A percentile compares a stretch with the other conserved stretches of the same genome.
phyloP scores from a whole-genome alignment of 2,888 invertebrate genomes.

The Globia sparganii region DNA sequence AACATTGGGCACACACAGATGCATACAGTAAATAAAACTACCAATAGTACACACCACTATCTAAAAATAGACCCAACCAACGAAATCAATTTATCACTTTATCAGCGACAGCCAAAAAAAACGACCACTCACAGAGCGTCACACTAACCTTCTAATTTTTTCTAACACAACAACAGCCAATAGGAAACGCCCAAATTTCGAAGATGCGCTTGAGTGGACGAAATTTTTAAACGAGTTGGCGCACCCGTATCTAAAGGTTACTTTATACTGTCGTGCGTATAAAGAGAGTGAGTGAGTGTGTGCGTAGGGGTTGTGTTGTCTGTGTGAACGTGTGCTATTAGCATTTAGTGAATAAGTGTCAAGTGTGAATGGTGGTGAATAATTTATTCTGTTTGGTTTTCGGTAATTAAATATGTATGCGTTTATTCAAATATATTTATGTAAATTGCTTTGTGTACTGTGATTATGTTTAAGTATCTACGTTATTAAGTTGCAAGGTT shows the following conservation, averaged over 20 bases:
- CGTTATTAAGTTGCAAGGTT: conserved; percentile 33
- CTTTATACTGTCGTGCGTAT: conserved; percentile 17
- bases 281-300: background rate
- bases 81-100: conserved; percentile 57
- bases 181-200: conserved; percentile 71
- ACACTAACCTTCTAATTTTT: conserved; percentile 78
- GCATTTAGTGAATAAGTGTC: conserved; percentile 85
- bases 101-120: conserved; percentile 52
- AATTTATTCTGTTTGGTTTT: conserved; percentile 71
- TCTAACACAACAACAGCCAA: conserved; percentile 78
- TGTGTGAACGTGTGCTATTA: conserved; percentile 77
- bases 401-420: conserved; percentile 66
- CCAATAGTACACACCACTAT: conserved; percentile 20
- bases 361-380: conserved; percentile 76
- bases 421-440: conserved; percentile 50
- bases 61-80: conserved; percentile 50
- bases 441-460: conserved; percentile 40
- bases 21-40: conserved; percentile 10
- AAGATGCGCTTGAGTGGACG: conserved; percentile 84
- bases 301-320: conserved; percentile 50
- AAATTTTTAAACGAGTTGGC: conserved; percentile 78
- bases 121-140: conserved; percentile 67
- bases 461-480: conserved; percentile 20
- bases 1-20: background rate
- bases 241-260: conserved; percentile 22